A percentile compares a stretch with the other conserved stretches of the same genome.
Conservation (phyloP, 2,113 vertebrate species). For the Oenanthe melanoleuca region DNA sequence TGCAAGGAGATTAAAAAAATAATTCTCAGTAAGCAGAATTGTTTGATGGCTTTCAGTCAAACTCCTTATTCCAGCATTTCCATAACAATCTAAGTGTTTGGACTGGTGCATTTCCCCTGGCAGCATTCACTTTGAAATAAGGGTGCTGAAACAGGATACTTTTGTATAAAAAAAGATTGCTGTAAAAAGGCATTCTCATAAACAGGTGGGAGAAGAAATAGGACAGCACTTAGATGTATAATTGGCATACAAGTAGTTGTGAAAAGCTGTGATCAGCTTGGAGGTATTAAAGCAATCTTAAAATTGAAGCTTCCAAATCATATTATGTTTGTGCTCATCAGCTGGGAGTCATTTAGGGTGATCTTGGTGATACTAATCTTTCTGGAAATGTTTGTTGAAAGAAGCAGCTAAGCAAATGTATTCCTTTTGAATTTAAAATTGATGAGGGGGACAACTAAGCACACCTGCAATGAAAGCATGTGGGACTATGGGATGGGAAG, state of each 20-base stretch:
- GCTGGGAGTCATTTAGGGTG: neutral
- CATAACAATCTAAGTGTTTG: neutral
- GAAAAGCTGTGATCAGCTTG: neutral
- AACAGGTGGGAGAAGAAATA: conserved; percentile 7
- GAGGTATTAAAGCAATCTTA: neutral
- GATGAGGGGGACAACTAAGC: neutral
- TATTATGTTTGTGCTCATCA: neutral
- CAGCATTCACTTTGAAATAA: neutral
- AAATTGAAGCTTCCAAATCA: neutral
- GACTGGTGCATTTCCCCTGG: neutral
- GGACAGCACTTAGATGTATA: neutral
- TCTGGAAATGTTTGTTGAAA: neutral
- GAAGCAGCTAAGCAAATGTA: neutral
- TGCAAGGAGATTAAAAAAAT: neutral
- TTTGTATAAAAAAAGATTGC: neutral
- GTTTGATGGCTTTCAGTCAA: neutral
- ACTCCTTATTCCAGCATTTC: neutral
- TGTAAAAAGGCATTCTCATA: neutral
- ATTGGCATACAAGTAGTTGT: neutral
- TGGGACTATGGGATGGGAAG: neutral
- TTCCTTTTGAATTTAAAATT: neutral
- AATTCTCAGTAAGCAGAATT: neutral
- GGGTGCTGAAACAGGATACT: neutral
- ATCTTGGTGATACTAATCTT: neutral
- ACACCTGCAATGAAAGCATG: neutral